Evolutionary conservation across 2,113 vertebrate species (phyloP), one percentile per base, ranked within the genome.

Genomic region (Ceratotherium simum): DNA sequence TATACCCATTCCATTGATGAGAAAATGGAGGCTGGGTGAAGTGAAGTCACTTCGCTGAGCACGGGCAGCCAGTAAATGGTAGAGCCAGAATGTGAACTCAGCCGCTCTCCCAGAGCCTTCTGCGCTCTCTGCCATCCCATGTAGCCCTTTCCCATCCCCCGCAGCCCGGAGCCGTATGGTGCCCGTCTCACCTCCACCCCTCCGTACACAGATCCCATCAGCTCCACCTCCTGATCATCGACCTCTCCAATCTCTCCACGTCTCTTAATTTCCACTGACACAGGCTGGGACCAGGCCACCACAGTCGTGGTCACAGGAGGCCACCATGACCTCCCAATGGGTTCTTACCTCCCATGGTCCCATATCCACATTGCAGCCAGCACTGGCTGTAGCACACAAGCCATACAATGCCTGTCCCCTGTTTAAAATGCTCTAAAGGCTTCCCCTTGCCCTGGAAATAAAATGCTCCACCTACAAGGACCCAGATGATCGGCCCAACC

Each of bases 121-220:
- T 5, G 18, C 0, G 0, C 42, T 17, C 51, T 11, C 56, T 7
- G 46, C 29, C 18, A 4, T 8, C 65, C 4, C 70, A 8, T 0
- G 27, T 1, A 4, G 13, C 62, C 33, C 42, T 72, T 39, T 2
- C 12, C 64, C n/a, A 29, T 3, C 33, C 33, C 18, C 70, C 5
- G 3, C 9, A 31, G 42, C 67, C 25, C 54, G 62, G 58, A 12
- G n/a, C 17, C 2, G 13, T 27, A 6, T 5, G 3, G 1, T 1
- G 1, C 1, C 62, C 75, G 14, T 16, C 51, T 14, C 51, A 54
- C 64, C 31, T 65, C 36, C 73, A 21, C 4, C 8, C 10, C 1
- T 17, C 16, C 3, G 8, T 11, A 10, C 10, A 0, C 2, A 1
- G 31, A 6, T n/a, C 80, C 20, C 16, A 0, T 18, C 21, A 29